Base-by-base conservation (phyloP, 2,113 vertebrate species). In the Neomonachus schauinslandi region DNA sequence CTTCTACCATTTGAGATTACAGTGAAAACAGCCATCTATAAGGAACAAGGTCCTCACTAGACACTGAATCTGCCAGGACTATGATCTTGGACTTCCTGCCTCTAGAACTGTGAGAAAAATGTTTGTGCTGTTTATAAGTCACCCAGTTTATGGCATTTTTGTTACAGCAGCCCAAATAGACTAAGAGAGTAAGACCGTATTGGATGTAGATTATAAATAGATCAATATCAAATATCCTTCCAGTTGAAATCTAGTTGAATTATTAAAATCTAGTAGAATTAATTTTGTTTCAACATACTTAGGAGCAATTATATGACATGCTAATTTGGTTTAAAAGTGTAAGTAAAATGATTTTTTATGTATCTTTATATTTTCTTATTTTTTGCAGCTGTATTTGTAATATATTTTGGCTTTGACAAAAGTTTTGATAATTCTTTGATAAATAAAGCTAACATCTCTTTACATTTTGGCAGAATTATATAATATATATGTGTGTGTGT, bases 201-300 rank as follows among this genome's bases (percentile, higher is more conserved):
- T 74, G 15, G 6, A 2, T 57, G 5, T 91, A 67, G 71, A 36
- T 46, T 91, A 46, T 80, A 80, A 79, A 80, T 80, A 42, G 31
- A 26, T 87, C 79, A n/a, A 53, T 85, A 42, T 69, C 61, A 91
- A 39, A 11, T 61, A 92, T 83, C 39, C 14, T 93, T 77, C 18
- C 42, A 81, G 9, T 87, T 87, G 19, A 63, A 87, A 81, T 92
- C 26, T 87, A 53, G 8, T 72, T 61, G 14, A 39, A 92, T 71
- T 72, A 42, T 80, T 94, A 69, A 31, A 80, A 65, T 83, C 36
- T 49, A 49, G 33, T 71, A 81, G 22, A 81, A 39, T 95, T 65
- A 55, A 83, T 95, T 95, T 84, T 84, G 57, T 76, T 83, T 83
- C 39, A 80, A 61, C 57, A 71, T 80, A 46, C 51, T 61, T 87